Base-by-base conservation (phyloP, 2,113 vertebrate species). In the Dipodomys merriami region DNA sequence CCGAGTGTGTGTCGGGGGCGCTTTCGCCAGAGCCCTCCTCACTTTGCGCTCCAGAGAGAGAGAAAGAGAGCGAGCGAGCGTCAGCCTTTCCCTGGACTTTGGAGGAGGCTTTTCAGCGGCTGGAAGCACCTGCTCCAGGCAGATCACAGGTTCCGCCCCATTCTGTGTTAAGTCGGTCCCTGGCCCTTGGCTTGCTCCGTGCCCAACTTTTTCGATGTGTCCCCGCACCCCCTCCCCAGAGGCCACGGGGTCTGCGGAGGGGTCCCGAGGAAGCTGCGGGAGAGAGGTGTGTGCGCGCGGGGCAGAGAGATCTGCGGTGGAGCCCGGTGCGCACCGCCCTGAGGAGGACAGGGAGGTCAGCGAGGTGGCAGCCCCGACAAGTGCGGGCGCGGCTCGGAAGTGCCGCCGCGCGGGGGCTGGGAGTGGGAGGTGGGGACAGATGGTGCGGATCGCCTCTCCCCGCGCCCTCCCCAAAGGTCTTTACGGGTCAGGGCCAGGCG, bases 41-140 rank as follows among this genome's bases (percentile, higher is more conserved):
- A 95, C 95, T 96, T 95, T 89, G 57, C 94, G 53, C 90, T 80
- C 13, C 0, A n/a, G 81, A 94, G 83, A 90, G 67, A 35, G 35
- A 60, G 68, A 3, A 65, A 20, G 25, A 60, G 95, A 23, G 29
- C 8, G 49, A 53, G 49, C 8, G 49, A 53, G 49, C 15, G 16
- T 13, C 53, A 60, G 95, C 83, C 27, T 46, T 35, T 53, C 13
- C 72, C 0, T 11, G 60, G 44, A 64, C 13, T 33, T 35, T 22
- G 30, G 25, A 8, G 27, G 65, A 91, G 88, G 60, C 87, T 92
- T 9, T 35, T 44, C 29, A 6, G 67, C 67, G 2, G 57, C 88
- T 8, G 76, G 64, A 93, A 93, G 89, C 97, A 97, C 96, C 97
- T 97, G 97, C 97, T 96, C 49, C 39, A 1, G 27, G 85, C 90